Evolutionary conservation across 1,140 invertebrate genomes (phyloP).

Genomic region (Propsilocerus akamusi): DNA sequence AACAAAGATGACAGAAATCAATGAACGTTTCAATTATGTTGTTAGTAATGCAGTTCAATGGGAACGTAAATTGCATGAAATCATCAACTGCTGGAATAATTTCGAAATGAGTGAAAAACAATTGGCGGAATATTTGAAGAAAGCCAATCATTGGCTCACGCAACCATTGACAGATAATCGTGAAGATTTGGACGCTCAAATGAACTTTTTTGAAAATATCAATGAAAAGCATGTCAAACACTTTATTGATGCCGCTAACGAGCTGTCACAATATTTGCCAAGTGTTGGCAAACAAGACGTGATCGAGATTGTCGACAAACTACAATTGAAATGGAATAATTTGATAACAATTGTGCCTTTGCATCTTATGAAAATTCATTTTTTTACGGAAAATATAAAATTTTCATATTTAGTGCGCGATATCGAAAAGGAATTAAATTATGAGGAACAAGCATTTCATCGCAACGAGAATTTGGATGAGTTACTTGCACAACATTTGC

Average conservation of each 20-base stretch:
- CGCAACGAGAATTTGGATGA: conserved; percentile 64
- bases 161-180: conserved; percentile 67
- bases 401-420: conserved; percentile 73
- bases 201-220: conserved; percentile 68
- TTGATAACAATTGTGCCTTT: conserved; percentile 59
- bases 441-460: conserved; percentile 68
- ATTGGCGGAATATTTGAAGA: conserved; percentile 69
- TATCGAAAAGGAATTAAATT: conserved; percentile 72
- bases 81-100: conserved; percentile 66
- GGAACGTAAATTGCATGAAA: conserved; percentile 62
- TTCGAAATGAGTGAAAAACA: conserved; percentile 59
- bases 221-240: conserved; percentile 70
- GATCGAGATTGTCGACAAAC: conserved; percentile 43
- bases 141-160: conserved; percentile 60
- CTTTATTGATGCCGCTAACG: conserved; percentile 56
- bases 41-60: conserved; percentile 51
- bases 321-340: conserved; percentile 61
- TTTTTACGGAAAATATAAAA: conserved; percentile 63
- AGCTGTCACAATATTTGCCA: conserved; percentile 52
- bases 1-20: conserved; percentile 52
- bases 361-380: conserved; percentile 77
- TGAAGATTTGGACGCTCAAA: conserved; percentile 59
- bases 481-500: conserved; percentile 56
- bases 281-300: conserved; percentile 42
- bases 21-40: conserved; percentile 60